Percentiles rank a stretch among this genome's conserved stretches.
These are phyloP conservation scores for Dufourea novaeangliae DNA, from an alignment of 1,140 invertebrate species.

Conservation along the genomic window DNA sequence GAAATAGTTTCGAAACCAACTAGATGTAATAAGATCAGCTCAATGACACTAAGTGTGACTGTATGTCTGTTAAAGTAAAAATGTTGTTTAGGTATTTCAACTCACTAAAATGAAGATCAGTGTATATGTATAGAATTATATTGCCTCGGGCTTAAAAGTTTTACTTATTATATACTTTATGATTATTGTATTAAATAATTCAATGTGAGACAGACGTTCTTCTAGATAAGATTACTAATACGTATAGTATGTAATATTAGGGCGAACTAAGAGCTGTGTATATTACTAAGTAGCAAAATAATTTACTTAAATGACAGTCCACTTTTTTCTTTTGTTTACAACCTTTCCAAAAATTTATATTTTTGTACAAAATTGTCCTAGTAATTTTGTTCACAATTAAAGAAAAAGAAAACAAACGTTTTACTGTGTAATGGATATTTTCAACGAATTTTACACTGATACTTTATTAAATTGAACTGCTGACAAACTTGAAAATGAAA, in stretches of 20 bases:
- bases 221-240: slow-evolving; percentile 60
- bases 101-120: slow-evolving; percentile 65
- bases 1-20: slow-evolving; percentile 43
- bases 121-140: slow-evolving; percentile 72
- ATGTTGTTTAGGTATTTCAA: slow-evolving; percentile 67
- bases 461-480: neutral
- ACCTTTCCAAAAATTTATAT: neutral
- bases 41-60: slow-evolving; percentile 76
- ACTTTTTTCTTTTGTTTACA: neutral
- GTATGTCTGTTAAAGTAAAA: slow-evolving; percentile 68
- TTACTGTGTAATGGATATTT: neutral
- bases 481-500: neutral
- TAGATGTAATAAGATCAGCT: slow-evolving; percentile 75
- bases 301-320: no score
- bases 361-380: neutral
- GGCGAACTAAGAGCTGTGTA: slow-evolving; percentile 33
- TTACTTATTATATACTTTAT: slow-evolving; percentile 65
- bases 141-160: slow-evolving; percentile 65
- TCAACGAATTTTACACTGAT: neutral
- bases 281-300: slow-evolving; percentile 57
- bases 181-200: slow-evolving; percentile 66
- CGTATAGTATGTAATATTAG: slow-evolving; percentile 53
- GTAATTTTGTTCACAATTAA: neutral
- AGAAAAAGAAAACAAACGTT: no score
- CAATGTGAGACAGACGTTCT: slow-evolving; percentile 65